Conservation (phyloP, 2,888 invertebrate species). For the Thecophora atra region DNA sequence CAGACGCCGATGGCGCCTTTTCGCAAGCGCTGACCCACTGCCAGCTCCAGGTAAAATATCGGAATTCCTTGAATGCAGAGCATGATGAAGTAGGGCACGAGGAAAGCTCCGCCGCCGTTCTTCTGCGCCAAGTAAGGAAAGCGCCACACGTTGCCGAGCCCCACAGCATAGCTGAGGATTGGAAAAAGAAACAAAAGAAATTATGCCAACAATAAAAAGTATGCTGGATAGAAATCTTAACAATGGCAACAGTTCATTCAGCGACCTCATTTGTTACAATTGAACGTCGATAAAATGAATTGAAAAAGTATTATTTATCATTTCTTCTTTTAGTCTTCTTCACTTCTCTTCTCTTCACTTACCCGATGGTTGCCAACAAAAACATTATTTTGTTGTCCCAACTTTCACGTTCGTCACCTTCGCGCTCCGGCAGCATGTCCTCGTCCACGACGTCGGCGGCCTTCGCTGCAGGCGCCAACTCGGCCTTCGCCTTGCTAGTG, state of each 20-base stretch:
- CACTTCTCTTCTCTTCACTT: constrained; percentile 35
- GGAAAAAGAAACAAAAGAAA: background rate
- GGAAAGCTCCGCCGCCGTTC: constrained; percentile 95
- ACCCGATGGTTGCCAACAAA: constrained; percentile 88
- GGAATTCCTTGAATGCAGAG: constrained; percentile 93
- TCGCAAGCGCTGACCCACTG: constrained; percentile 91
- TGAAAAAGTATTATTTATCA: too few relatives aligned
- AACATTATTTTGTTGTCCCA: constrained; percentile 95
- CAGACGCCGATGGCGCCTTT: constrained; percentile 96
- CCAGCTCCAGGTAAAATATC: constrained; percentile 94
- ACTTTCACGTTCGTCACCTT: constrained; percentile 80
- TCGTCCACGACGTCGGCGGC: constrained; percentile 69
- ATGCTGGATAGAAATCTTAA: background rate
- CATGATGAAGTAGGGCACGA: constrained; percentile 97
- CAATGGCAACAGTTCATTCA: background rate
- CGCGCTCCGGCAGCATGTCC: constrained; percentile 74
- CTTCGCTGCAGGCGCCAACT: constrained; percentile 49
- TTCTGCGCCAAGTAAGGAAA: constrained; percentile 95
- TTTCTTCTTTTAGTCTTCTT: background rate
- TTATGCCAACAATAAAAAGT: background rate
- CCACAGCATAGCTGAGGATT: constrained; percentile 79
- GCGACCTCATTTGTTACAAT: background rate
- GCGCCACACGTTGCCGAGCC: constrained; percentile 94
- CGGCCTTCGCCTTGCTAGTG: constrained; percentile 59
- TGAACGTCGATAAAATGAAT: too few relatives aligned